phyloP scores from a whole-genome alignment of 2,113 vertebrate species.

The Echinops telfairi region DNA sequence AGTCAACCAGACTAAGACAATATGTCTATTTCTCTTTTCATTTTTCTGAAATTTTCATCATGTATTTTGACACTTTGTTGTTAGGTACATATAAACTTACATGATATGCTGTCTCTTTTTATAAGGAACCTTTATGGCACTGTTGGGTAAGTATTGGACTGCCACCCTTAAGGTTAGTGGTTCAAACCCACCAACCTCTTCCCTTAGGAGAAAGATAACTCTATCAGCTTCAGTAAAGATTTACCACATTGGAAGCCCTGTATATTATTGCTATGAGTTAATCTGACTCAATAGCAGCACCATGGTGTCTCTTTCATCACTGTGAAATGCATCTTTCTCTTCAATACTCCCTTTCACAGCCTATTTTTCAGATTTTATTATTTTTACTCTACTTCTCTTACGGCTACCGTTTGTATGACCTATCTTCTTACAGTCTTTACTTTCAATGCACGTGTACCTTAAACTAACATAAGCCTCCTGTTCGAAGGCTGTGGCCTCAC shows the following conservation, averaged over 20 bases:
- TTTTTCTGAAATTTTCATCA: not conserved
- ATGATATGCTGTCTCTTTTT: not conserved
- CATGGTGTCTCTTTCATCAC: too few species aligned
- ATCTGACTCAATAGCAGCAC: too few species aligned
- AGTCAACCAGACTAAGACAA: too few species aligned
- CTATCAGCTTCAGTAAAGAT: too few species aligned
- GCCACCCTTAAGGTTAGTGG: too few species aligned
- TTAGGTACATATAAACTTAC: not conserved
- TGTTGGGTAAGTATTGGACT: too few species aligned
- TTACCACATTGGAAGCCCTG: too few species aligned
- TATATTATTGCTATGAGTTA: too few species aligned
- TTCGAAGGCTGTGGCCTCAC: not conserved
- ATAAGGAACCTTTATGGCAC: too few species aligned
- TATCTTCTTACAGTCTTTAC: not conserved
- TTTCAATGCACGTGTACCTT: not conserved
- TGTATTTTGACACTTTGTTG: not conserved
- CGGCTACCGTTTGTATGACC: not conserved
- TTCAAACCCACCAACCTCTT: too few species aligned
- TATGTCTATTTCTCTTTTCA: not conserved
- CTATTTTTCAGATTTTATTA: not conserved
- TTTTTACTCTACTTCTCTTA: not conserved
- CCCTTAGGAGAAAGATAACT: too few species aligned
- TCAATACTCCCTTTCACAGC: not conserved
- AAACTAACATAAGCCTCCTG: not conserved
- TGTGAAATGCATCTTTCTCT: not conserved